Base-by-base conservation (phyloP, 1,140 invertebrate genomes). In the Drosophila jambulina region DNA sequence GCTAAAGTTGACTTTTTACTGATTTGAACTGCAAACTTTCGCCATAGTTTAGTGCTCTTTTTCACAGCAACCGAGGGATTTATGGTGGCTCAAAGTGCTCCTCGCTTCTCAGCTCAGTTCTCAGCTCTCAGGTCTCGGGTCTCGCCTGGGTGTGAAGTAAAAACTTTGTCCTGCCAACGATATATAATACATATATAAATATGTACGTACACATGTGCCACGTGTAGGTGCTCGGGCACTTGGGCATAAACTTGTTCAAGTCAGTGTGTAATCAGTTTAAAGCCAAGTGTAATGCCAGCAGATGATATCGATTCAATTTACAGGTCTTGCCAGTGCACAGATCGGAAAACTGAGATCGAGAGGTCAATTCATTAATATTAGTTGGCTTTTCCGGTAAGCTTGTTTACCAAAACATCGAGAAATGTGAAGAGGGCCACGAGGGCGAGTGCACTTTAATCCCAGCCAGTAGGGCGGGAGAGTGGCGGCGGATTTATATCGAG, bases 221-320 rank as follows among this genome's bases (percentile, higher is more conserved):
- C 46, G 59, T 62, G 78, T 75, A 67, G 69, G 78, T 77, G 45
- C 9, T 21, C 48, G 25, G 68, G 46, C 68, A 62, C 61, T 76
- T 57, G 56, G 46, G 51, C 70, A 51, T 65, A 65, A 65, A 58
- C 46, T 65, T 76, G 46, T 42, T 12, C 34, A 54, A 75, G 80
- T 75, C 67, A 82, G 61, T 72, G 61, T 72, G 71, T 84, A 76
- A 84, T 84, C 82, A 78, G 82, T 80, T 80, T 69, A 84, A 74
- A 84, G 71, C 59, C 77, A 56, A 70, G 70, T 74, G 75, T 82
- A 82, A 82, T 80, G 68, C 71, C 71, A 72, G 36, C 49, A 78
- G 81, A 63, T 82, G 69, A 83, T 75, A 82, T 68, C 75, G 62
- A 75, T 75, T 82, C 69, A 69, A 75, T 76, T 76, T 65, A 54